phyloP scores from a whole-genome alignment of 2,888 invertebrate genomes.

The Platypus cylindrus region DNA sequence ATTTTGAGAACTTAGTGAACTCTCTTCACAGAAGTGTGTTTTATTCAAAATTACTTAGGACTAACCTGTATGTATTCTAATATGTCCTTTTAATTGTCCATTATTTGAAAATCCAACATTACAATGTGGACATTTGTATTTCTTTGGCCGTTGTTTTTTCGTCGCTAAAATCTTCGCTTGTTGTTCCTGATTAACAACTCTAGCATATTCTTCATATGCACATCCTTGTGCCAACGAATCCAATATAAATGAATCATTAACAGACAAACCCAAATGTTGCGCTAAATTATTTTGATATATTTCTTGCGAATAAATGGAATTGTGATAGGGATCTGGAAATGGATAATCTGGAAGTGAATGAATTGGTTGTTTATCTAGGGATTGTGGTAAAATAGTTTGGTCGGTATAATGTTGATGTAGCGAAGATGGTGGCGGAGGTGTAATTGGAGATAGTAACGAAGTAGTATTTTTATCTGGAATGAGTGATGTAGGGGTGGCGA shows the following conservation, averaged over 20 bases:
- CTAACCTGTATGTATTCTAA: slow-evolving; percentile 78
- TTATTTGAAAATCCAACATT: slow-evolving; percentile 89
- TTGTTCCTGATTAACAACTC: slow-evolving; percentile 58
- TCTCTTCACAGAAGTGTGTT: too few relatives aligned
- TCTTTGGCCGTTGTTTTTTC: slow-evolving; percentile 73
- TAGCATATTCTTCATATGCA: slow-evolving; percentile 58
- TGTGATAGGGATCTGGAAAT: slow-evolving; percentile 18
- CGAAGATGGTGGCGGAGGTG: slow-evolving; percentile 2
- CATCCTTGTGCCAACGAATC: slow-evolving; percentile 33
- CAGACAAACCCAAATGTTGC: slow-evolving; percentile 22
- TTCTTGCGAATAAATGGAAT: slow-evolving; percentile 18
- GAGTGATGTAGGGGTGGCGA: background rate
- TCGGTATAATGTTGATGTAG: too few relatives aligned
- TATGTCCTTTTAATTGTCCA: slow-evolving; percentile 81
- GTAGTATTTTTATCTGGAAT: too few relatives aligned
- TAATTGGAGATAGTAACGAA: slow-evolving; percentile 2
- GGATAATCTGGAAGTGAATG: slow-evolving; percentile 7
- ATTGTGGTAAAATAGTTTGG: background rate
- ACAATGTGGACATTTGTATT: slow-evolving; percentile 83
- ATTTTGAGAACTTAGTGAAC: too few relatives aligned
- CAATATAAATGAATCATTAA: slow-evolving; percentile 27
- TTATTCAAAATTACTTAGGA: slow-evolving; percentile 11
- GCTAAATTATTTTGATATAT: slow-evolving; percentile 19
- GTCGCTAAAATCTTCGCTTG: slow-evolving; percentile 53
- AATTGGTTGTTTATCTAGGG: too few relatives aligned